phyloP scores from a whole-genome alignment of 2,888 invertebrate genomes.

The Camptogramma bilineatum region DNA sequence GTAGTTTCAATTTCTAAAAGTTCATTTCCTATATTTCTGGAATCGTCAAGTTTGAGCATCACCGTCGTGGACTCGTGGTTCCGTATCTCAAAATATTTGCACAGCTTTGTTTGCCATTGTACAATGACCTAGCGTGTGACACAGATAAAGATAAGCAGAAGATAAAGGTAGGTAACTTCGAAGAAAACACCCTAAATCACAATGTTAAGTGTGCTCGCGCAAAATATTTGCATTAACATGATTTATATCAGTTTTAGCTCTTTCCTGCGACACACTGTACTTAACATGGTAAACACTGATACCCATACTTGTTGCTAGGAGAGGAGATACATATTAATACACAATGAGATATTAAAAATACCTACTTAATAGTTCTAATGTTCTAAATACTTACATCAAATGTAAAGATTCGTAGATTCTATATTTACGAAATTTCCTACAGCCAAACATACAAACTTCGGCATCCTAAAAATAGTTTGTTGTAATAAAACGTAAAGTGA shows the following conservation, averaged over 20 bases:
- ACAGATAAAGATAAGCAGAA: constrained; percentile 1
- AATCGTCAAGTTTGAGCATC: background rate
- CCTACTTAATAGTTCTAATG: too few species aligned
- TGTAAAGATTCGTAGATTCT: too few species aligned
- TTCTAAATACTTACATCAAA: too few species aligned
- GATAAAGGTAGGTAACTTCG: constrained; percentile 23
- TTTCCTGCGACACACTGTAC: background rate
- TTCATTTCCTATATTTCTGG: background rate
- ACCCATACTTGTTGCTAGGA: too few species aligned
- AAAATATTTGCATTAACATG: constrained; percentile 18
- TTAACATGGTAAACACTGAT: too few species aligned
- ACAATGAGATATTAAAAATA: too few species aligned
- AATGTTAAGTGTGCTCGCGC: constrained; percentile 7
- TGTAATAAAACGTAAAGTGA: too few species aligned
- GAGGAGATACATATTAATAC: too few species aligned
- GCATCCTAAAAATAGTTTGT: too few species aligned
- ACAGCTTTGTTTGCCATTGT: background rate
- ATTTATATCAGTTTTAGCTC: constrained; percentile 1
- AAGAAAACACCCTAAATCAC: constrained; percentile 29
- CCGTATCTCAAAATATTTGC: background rate
- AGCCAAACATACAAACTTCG: too few species aligned
- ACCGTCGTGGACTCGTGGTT: background rate
- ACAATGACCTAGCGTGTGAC: background rate
- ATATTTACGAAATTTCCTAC: too few species aligned
- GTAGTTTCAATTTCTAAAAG: background rate